Percentiles rank a stretch among this genome's conserved stretches.
Evolutionary conservation across 2,888 invertebrate genomes (phyloP).

Genomic region (Augiades crinisus): DNA sequence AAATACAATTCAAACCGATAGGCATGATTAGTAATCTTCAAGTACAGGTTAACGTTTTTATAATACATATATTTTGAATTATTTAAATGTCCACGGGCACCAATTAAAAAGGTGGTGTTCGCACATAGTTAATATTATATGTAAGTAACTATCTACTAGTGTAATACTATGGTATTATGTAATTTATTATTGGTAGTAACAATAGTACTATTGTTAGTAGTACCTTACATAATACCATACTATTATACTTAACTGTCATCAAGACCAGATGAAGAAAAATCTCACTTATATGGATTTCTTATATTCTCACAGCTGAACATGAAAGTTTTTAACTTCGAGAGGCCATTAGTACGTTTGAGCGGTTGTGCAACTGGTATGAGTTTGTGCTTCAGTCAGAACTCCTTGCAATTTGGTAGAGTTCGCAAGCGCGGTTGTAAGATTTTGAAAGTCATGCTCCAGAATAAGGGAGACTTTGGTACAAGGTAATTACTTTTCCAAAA

Average conservation of each 20-base stretch:
- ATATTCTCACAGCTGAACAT: slow-evolving; percentile 58
- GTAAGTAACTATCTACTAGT: too few species aligned
- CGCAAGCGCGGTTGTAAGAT: slow-evolving; percentile 66
- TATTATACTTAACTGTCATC: too few species aligned
- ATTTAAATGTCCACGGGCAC: too few species aligned
- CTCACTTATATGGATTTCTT: background rate
- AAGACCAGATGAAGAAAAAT: too few species aligned
- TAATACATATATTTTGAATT: too few species aligned
- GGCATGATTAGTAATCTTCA: slow-evolving; percentile 64
- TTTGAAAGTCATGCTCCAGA: slow-evolving; percentile 67
- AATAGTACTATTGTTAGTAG: too few species aligned
- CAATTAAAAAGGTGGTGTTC: too few species aligned
- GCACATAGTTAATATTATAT: too few species aligned
- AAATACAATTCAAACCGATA: slow-evolving; percentile 70
- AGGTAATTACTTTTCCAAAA: too few species aligned
- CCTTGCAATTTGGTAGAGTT: slow-evolving; percentile 70
- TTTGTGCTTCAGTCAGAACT: slow-evolving; percentile 62
- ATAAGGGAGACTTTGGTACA: slow-evolving; percentile 69
- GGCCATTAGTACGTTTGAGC: slow-evolving; percentile 62
- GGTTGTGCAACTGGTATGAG: slow-evolving; percentile 71
- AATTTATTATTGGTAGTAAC: too few species aligned
- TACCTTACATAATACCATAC: too few species aligned
- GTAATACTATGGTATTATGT: too few species aligned
- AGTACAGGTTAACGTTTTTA: slow-evolving; percentile 51
- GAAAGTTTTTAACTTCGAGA: slow-evolving; percentile 61